Percentiles rank a stretch among this genome's conserved stretches.
Evolutionary conservation across 2,797 vertebrate genomes (phyloP).

Genomic region (Bovichtus variegatus): DNA sequence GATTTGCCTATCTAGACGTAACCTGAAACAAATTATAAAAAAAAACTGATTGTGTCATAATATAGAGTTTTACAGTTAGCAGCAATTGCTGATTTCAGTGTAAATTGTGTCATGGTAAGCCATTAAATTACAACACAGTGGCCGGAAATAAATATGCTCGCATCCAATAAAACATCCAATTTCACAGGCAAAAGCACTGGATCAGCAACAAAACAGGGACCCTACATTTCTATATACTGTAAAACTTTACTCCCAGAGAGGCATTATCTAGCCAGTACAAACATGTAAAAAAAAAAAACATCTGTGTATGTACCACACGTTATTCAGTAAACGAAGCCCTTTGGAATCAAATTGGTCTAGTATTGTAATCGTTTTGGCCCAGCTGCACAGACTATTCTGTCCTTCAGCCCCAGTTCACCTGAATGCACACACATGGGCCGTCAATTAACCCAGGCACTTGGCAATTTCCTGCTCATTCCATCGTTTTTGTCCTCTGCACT

Average conservation of each 20-base stretch:
- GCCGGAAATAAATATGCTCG: background rate
- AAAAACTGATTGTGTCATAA: background rate
- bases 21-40: background rate
- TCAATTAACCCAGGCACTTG: constrained; percentile 60
- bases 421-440: constrained; percentile 45
- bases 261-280: background rate
- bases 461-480: constrained; percentile 42
- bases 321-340: constrained; percentile 21
- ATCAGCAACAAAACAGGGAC: background rate
- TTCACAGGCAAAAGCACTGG: background rate
- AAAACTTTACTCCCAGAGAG: background rate
- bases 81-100: constrained; percentile 25
- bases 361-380: constrained; percentile 27
- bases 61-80: background rate
- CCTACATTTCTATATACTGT: fast-evolving
- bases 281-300: background rate
- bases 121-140: constrained; percentile 9
- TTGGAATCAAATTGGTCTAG: constrained; percentile 29
- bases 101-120: constrained; percentile 30
- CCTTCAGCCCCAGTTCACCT: constrained; percentile 51
- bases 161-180: constrained; percentile 8
- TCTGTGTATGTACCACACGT: constrained; percentile 3
- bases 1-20: background rate
- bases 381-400: constrained; percentile 17
- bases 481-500: constrained; percentile 33